Base-by-base conservation (phyloP, 2,113 vertebrate species). In the Megalops atlanticus region DNA sequence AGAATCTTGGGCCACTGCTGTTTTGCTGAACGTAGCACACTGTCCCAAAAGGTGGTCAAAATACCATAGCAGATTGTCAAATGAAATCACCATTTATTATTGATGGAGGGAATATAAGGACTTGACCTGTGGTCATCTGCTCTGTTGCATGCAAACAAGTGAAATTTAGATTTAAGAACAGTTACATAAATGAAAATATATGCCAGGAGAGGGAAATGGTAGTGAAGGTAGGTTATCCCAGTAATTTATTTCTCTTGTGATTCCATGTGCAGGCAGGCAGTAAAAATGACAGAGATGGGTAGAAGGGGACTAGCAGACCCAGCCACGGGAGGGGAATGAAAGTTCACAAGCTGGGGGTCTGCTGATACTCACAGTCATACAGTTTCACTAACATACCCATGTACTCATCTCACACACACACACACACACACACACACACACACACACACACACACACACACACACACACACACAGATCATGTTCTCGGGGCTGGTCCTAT, bases 61-160 rank as follows among this genome's bases (percentile, higher is more conserved):
- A 64, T 64, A n/a, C n/a, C 10, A 31, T 64, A 27, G 5, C 58
- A 64, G n/a, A 64, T 64, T 64, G 58, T 64, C 58, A 64, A 64
- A 64, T 64, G n/a, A 64, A 64, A 64, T 64, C 58, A 64, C n/a
- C 24, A 64, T 64, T n/a, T 64, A 64, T 64, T 64, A 24, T 31
- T 64, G 58, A 64, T 5, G 31, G 58, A 31, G 1, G 31, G 58
- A 6, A 64, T n/a, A 64, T 14, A 14, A n/a, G 24, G 8, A 64
- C 10, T 31, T 31, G n/a, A 64, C n/a, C 58, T 64, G 24, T n/a
- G 31, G 58, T 64, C 12, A 64, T 31, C 58, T 31, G 2, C n/a
- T n/a, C 21, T 64, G n/a, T 64, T 64, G n/a, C 24, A 64, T 21
- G 58, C 31, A 1, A 64, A 2, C 24, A 10, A 10, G n/a, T 31